phyloP scores from a whole-genome alignment of 2,113 vertebrate genomes.

The Rhinoptilus africanus region DNA sequence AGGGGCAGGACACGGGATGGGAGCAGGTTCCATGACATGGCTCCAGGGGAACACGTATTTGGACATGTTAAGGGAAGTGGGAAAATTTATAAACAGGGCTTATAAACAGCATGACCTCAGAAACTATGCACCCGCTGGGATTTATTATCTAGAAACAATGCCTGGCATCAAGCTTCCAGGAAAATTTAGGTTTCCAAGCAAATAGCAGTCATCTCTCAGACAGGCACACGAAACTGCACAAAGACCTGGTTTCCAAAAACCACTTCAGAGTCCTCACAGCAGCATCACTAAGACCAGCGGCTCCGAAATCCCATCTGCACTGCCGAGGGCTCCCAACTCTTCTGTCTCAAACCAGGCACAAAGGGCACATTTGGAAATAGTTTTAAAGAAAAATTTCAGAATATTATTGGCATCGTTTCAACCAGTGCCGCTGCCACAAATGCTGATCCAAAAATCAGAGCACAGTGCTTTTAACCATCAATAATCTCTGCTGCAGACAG shows the following conservation, averaged over 20 bases:
- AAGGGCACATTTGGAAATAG: background rate
- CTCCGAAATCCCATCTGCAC: background rate
- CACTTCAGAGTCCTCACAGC: background rate
- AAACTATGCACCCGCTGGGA: slow-evolving; percentile 1
- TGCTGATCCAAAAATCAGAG: background rate
- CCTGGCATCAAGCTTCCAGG: background rate
- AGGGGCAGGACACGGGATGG: rapidly evolving
- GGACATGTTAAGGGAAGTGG: background rate
- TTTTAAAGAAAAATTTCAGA: background rate
- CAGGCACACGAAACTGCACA: background rate
- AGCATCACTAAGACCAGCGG: background rate
- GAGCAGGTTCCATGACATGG: rapidly evolving
- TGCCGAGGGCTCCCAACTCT: background rate
- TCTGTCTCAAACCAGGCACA: background rate
- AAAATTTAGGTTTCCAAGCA: slow-evolving; percentile 31
- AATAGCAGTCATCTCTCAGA: background rate
- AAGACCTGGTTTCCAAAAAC: background rate
- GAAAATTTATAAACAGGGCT: background rate
- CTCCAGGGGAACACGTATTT: background rate
- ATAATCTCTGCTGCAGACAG: background rate
- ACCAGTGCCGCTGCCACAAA: background rate
- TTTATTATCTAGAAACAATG: slow-evolving; percentile 39
- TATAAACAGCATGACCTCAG: background rate
- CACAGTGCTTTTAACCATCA: background rate
- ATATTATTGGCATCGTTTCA: background rate